Conservation (phyloP, 2,888 invertebrate species). For the Agriopis marginaria region DNA sequence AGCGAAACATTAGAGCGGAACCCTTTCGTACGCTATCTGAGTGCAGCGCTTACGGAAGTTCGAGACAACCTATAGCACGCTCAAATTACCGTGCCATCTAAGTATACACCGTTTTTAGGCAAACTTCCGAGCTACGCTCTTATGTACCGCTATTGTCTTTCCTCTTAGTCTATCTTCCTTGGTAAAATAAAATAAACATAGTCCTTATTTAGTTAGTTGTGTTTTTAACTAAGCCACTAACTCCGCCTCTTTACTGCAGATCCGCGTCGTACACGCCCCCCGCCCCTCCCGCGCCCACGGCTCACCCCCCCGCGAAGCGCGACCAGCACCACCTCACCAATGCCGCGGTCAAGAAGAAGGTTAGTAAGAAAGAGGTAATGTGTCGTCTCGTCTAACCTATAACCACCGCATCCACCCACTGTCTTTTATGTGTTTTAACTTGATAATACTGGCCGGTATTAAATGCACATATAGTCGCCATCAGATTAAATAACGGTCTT, state of each 20-base stretch:
- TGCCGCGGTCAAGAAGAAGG: conserved; percentile 75
- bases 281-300: conserved; percentile 53
- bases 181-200: too few relatives aligned
- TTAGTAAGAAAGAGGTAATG: conserved; percentile 53
- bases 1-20: too few relatives aligned
- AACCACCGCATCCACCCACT: neutral
- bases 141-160: too few relatives aligned
- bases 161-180: too few relatives aligned
- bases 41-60: too few relatives aligned
- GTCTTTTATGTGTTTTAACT: conserved; percentile 1
- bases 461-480: neutral
- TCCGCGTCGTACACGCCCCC: conserved; percentile 66
- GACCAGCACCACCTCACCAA: conserved; percentile 69
- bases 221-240: neutral
- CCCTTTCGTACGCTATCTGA: too few relatives aligned
- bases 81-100: too few relatives aligned
- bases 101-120: too few relatives aligned
- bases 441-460: conserved; percentile 1
- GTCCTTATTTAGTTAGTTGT: neutral
- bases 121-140: too few relatives aligned
- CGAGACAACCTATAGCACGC: too few relatives aligned
- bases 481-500: too few relatives aligned
- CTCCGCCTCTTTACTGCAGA: conserved; percentile 45
- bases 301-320: conserved; percentile 71
- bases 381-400: conserved; percentile 41